Evolutionary conservation across 2,113 vertebrate species (phyloP).

Genomic region (Oreocharis arfaki): DNA sequence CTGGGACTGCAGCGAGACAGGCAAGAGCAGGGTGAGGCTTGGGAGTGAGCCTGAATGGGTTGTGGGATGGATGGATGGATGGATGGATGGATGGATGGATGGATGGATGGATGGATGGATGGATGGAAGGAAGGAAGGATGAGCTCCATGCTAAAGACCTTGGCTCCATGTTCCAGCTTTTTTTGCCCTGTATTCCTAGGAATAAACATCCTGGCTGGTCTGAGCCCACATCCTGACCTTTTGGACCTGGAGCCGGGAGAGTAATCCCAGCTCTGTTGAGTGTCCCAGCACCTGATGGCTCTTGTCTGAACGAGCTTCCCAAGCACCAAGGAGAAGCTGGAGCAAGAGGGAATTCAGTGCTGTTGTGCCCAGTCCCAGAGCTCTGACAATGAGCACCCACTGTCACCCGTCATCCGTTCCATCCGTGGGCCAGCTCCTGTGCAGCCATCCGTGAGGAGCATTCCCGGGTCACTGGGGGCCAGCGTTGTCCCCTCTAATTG

Average conservation of each 20-base stretch:
- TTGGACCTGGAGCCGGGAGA: neutral
- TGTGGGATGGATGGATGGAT: neutral
- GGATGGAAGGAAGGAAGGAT: neutral
- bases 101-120: neutral
- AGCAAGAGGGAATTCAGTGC: neutral
- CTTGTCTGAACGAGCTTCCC: neutral
- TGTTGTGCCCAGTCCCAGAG: neutral
- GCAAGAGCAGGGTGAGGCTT: neutral
- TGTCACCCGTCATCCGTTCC: neutral
- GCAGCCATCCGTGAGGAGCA: neutral
- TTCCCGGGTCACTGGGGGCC: neutral
- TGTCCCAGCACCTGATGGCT: neutral
- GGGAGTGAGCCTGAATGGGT: neutral
- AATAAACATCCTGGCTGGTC: neutral
- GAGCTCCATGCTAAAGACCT: neutral
- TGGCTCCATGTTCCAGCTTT: neutral
- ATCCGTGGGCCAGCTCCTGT: neutral
- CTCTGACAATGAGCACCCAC: neutral
- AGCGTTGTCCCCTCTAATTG: neutral
- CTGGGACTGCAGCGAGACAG: constrained; percentile 65
- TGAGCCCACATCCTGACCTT: neutral
- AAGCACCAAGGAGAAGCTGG: neutral
- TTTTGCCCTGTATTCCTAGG: neutral
- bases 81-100: no score
- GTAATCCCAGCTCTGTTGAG: neutral